Evolutionary conservation across 2,113 vertebrate genomes (phyloP).

Genomic region (Tragelaphus strepsiceros): DNA sequence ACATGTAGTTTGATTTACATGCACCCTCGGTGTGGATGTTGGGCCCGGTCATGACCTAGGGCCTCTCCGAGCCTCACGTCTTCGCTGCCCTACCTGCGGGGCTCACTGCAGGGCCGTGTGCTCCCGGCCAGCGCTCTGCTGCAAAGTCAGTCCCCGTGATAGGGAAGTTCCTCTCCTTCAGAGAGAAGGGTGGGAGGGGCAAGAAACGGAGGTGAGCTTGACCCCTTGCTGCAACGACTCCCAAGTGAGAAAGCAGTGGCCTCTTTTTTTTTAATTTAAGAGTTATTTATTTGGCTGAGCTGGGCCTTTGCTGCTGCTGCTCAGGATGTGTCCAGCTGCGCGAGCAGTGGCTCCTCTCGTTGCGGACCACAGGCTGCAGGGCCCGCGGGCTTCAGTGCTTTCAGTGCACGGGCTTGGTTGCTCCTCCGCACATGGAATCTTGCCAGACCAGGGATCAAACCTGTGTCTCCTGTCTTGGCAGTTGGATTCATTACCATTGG

Average conservation of each 20-base stretch:
- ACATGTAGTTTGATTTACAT: not conserved
- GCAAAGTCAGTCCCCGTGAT: not conserved
- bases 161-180: not conserved
- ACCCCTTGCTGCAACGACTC: not conserved
- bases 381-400: not conserved
- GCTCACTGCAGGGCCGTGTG: not conserved
- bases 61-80: not conserved
- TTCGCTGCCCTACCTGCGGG: accelerated
- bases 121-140: not conserved
- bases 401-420: accelerated
- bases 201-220: not conserved
- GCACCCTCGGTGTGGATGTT: not conserved
- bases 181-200: not conserved
- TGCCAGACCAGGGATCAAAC: not conserved
- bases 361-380: accelerated
- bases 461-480: not conserved
- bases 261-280: not conserved
- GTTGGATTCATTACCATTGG: not conserved
- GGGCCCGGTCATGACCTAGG: not conserved
- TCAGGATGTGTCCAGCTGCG: not conserved
- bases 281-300: not conserved
- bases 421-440: not conserved
- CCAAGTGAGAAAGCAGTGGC: not conserved
- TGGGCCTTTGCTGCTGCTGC: not conserved
- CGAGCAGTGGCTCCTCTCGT: accelerated